Percentiles rank a stretch among this genome's conserved stretches.
Evolutionary conservation across 2,113 vertebrate genomes (phyloP).

Genomic region (Pseudorhombus dupliciocellatus): DNA sequence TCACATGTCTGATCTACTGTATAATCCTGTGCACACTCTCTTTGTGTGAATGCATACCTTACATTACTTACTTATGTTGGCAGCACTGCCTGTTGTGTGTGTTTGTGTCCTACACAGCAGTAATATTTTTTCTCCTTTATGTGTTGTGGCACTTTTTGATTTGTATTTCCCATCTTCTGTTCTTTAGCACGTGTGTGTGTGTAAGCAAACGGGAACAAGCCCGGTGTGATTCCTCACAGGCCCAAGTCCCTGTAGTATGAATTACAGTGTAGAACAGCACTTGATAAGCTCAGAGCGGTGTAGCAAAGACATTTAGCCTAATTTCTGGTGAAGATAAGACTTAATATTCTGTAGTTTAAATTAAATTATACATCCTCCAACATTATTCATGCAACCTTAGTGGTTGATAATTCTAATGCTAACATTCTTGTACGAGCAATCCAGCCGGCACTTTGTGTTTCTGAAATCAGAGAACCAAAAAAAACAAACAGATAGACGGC

Average conservation of each 20-base stretch:
- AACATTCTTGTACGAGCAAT: background rate
- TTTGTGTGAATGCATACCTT: background rate
- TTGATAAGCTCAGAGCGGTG: background rate
- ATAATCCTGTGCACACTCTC: background rate
- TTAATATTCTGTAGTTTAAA: background rate
- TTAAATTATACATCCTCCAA: background rate
- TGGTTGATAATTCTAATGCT: background rate
- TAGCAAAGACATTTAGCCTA: background rate
- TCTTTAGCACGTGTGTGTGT: background rate
- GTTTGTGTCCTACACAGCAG: background rate
- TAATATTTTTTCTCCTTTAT: background rate
- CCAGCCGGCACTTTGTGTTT: background rate
- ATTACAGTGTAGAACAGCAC: background rate
- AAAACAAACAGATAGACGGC: background rate
- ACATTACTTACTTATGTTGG: background rate
- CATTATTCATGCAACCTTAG: background rate
- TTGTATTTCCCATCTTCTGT: background rate
- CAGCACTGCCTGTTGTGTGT: background rate
- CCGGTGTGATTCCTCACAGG: background rate
- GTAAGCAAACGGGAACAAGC: background rate
- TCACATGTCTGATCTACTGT: background rate
- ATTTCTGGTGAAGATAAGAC: slow-evolving; percentile 1
- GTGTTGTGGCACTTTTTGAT: background rate
- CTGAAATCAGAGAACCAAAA: background rate
- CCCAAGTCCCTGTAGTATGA: background rate